A percentile compares a stretch with the other conserved stretches of the same genome.
phyloP scores from a whole-genome alignment of 2,888 invertebrate genomes.

The Drosophila siamana region DNA sequence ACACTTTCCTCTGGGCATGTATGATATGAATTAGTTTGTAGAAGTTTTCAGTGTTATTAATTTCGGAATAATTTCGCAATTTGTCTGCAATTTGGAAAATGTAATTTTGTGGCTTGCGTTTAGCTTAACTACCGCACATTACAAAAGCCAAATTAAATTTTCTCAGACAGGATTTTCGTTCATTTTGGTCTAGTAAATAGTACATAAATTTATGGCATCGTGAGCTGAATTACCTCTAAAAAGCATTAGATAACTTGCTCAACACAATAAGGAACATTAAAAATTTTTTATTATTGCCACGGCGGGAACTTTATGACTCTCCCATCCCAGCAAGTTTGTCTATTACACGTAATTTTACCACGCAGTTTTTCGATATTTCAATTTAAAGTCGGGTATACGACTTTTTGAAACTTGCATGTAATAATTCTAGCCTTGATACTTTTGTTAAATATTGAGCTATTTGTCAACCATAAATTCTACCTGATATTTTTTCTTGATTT shows the following conservation, averaged over 20 bases:
- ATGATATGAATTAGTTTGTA: not conserved
- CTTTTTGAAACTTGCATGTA: too few species aligned
- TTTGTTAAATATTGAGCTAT: too few species aligned
- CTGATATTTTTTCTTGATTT: too few species aligned
- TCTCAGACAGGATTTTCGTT: conserved; percentile 11
- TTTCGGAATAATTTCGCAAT: conserved; percentile 27
- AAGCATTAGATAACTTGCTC: conserved; percentile 63
- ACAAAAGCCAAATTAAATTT: conserved; percentile 51
- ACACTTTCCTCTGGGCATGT: too few species aligned
- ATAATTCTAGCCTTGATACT: too few species aligned
- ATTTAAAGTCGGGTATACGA: not conserved
- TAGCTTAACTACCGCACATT: conserved; percentile 42
- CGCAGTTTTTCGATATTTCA: conserved; percentile 9
- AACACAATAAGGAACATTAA: conserved; percentile 74
- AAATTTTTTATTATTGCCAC: conserved; percentile 71
- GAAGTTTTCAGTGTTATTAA: not conserved
- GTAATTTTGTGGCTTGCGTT: conserved; percentile 43
- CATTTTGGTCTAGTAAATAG: conserved; percentile 41
- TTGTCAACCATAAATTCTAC: too few species aligned
- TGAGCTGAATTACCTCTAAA: conserved; percentile 57
- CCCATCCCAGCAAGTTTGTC: conserved; percentile 35
- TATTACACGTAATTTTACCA: conserved; percentile 57
- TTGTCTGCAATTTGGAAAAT: conserved; percentile 45
- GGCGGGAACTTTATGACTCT: conserved; percentile 64
- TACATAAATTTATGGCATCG: conserved; percentile 59